These are phyloP conservation scores for Antennarius maculatus DNA, from an alignment of 2,797 vertebrate species.

Conservation along the genomic window DNA sequence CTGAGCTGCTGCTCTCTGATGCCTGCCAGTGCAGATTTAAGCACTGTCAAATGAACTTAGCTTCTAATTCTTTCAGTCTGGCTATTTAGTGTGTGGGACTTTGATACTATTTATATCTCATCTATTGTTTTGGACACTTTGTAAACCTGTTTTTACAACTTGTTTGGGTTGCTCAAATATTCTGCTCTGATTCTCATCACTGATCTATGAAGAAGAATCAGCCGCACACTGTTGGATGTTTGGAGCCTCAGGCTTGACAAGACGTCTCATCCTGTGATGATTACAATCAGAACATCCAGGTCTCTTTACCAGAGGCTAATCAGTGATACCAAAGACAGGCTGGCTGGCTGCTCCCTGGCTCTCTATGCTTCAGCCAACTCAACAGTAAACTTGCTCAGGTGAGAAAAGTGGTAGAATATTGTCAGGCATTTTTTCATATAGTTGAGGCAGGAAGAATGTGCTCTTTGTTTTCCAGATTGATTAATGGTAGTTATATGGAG, in stretches of 20 bases:
- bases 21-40: conserved; percentile 59
- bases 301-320: conserved; percentile 64
- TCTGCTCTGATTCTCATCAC: conserved; percentile 17
- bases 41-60: conserved; percentile 47
- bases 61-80: conserved; percentile 25
- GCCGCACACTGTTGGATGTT: conserved; percentile 12
- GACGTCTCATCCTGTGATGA: conserved; percentile 48
- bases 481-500: too few relatives aligned
- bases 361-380: conserved; percentile 12
- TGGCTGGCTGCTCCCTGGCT: conserved; percentile 28
- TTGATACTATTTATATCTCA: not conserved
- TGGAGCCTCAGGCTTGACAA: not conserved
- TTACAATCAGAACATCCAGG: conserved; percentile 54
- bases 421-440: not conserved
- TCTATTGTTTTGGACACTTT: not conserved
- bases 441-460: not conserved
- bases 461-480: too few relatives aligned
- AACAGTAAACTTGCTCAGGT: conserved; percentile 57
- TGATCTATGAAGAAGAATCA: conserved; percentile 26
- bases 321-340: conserved; percentile 45
- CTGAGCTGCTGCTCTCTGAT: conserved; percentile 56
- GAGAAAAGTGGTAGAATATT: conserved; percentile 28
- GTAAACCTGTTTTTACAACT: not conserved
- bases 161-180: conserved; percentile 13
- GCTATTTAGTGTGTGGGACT: not conserved